These are phyloP conservation scores for Bacillus rossius DNA, from an alignment of 1,140 invertebrate species.

Conservation along the genomic window DNA sequence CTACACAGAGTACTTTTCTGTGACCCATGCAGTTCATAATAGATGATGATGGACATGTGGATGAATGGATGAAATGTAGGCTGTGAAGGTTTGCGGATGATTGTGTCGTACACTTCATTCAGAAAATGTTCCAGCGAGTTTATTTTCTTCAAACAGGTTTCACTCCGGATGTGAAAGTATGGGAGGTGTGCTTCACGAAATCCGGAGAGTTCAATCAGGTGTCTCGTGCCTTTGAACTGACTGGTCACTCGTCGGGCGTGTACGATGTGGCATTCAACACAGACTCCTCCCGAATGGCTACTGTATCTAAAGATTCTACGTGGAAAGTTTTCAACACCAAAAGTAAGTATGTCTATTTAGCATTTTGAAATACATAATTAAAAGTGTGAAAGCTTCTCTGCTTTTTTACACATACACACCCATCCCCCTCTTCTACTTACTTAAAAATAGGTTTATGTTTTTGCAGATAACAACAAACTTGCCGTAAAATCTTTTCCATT, in stretches of 20 bases:
- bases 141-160: constrained; percentile 56
- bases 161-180: constrained; percentile 80
- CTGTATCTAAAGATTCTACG: constrained; percentile 82
- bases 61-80: background rate
- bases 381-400: no score
- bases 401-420: constrained; percentile 14
- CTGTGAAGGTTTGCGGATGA: no score
- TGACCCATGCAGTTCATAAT: no score
- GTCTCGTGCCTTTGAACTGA: constrained; percentile 68
- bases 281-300: constrained; percentile 74
- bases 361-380: background rate
- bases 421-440: constrained; percentile 12
- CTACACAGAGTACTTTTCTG: no score
- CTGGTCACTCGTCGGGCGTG: constrained; percentile 77
- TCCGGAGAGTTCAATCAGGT: constrained; percentile 70
- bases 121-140: background rate
- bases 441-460: constrained; percentile 17
- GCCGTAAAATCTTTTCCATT: background rate
- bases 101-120: background rate
- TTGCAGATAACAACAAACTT: background rate
- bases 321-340: constrained; percentile 84
- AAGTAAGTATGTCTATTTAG: no score
- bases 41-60: no score
- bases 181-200: constrained; percentile 74
- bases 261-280: constrained; percentile 73